A percentile compares a stretch with the other conserved stretches of the same genome.
These are phyloP conservation scores for Pristionchus exspectatus DNA, from an alignment of 2,888 invertebrate genomes.

Conservation along the genomic window DNA sequence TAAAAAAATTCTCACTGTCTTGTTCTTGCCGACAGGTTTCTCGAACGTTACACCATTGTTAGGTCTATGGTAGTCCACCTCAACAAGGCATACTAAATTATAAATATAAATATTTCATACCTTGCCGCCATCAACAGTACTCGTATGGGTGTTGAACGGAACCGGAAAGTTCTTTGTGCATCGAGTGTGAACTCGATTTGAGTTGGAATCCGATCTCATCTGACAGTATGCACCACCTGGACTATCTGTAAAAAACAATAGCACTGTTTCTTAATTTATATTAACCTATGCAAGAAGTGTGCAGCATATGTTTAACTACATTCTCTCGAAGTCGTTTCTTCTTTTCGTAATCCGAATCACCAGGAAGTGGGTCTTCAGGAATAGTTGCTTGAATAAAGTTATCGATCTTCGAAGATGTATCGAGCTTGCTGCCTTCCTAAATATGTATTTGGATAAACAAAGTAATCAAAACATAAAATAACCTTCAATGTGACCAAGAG, in stretches of 20 bases:
- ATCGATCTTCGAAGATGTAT: neutral
- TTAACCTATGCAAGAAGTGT: conserved; percentile 2
- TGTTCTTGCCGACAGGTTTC: too few species aligned
- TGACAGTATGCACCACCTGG: neutral
- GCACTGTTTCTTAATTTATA: neutral
- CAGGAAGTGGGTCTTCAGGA: neutral
- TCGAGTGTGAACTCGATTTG: neutral
- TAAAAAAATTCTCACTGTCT: too few species aligned
- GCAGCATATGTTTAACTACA: neutral
- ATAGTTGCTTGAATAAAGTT: neutral
- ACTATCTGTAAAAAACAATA: neutral
- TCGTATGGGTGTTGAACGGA: neutral
- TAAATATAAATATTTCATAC: neutral
- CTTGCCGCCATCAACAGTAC: neutral
- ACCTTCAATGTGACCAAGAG: conserved; percentile 1
- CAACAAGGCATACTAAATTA: neutral
- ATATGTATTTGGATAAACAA: too few species aligned
- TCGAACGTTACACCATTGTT: neutral
- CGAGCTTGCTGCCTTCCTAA: conserved; percentile 11
- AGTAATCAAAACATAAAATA: neutral
- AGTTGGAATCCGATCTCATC: neutral
- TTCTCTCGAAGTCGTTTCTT: neutral
- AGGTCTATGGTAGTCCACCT: neutral
- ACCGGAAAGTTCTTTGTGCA: neutral
- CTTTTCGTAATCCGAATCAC: neutral